These are phyloP conservation scores for Caenorhabditis angaria DNA, from an alignment of 2,888 invertebrate species.

Conservation along the genomic window DNA sequence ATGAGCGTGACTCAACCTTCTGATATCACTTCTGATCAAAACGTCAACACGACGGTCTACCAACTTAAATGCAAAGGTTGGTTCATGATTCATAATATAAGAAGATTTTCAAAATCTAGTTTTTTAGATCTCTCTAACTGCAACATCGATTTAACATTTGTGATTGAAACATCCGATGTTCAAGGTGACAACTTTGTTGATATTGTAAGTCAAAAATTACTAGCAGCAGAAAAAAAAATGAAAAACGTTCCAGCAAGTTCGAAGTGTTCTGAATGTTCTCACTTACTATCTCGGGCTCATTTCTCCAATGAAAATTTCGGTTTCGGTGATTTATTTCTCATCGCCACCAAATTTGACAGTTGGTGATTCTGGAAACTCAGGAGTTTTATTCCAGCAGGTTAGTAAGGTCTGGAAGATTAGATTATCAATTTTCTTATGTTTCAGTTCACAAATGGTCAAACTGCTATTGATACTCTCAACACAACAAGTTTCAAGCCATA, in stretches of 20 bases:
- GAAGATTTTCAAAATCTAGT: neutral
- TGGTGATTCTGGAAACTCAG: conserved; percentile 18
- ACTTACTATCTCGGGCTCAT: conserved; percentile 10
- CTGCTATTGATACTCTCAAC: conserved; percentile 21
- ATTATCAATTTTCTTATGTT: neutral
- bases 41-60: conserved; percentile 24
- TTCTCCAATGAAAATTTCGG: conserved; percentile 28
- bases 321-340: conserved; percentile 38
- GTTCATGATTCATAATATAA: neutral
- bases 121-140: conserved; percentile 21
- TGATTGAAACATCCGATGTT: conserved; percentile 34
- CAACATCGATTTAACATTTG: conserved; percentile 32
- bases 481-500: conserved; percentile 12
- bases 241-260: conserved; percentile 19
- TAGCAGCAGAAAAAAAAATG: neutral
- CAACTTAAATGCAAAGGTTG: conserved; percentile 21
- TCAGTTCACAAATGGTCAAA: neutral
- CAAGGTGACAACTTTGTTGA: conserved; percentile 21
- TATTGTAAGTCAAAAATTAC: conserved; percentile 12
- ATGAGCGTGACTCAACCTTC: conserved; percentile 25
- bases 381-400: conserved; percentile 21
- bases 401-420: neutral
- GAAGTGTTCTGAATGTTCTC: conserved; percentile 21
- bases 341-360: conserved; percentile 23
- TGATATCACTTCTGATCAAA: neutral